phyloP scores from a whole-genome alignment of 2,113 vertebrate genomes.

The Calyptommatus sinebrachiatus region DNA sequence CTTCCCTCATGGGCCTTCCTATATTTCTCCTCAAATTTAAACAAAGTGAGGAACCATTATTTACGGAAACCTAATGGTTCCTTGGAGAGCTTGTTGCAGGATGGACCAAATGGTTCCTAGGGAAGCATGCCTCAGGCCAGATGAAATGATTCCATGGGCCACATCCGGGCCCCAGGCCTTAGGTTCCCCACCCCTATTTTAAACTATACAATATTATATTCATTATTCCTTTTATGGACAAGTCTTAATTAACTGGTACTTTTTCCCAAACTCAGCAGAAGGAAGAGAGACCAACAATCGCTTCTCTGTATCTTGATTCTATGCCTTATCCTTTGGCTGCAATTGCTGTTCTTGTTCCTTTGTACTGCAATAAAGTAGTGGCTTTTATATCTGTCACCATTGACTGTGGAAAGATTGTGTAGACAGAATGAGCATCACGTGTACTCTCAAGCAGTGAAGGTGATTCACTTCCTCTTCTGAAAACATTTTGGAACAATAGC shows the following conservation, averaged over 20 bases:
- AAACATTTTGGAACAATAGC: not conserved
- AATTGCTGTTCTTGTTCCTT: not conserved
- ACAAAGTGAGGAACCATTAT: no score
- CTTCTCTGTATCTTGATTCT: not conserved
- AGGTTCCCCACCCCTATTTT: not conserved
- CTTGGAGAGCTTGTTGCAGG: no score
- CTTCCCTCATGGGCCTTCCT: no score
- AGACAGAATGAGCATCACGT: not conserved
- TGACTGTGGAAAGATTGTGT: not conserved
- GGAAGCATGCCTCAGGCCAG: no score
- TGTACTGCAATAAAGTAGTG: slow-evolving; percentile 2
- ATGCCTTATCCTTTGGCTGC: slow-evolving; percentile 13
- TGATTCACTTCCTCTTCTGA: not conserved
- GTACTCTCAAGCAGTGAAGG: not conserved
- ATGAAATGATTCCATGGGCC: no score
- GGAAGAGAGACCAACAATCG: not conserved
- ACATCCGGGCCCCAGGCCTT: no score
- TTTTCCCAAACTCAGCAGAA: not conserved
- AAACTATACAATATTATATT: not conserved
- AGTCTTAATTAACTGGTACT: not conserved
- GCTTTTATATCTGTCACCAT: not conserved
- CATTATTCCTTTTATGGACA: not conserved
- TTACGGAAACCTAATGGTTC: no score
- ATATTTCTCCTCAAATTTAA: no score
- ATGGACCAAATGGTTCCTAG: no score